phyloP scores from a whole-genome alignment of 2,113 vertebrate species.

The Daboia siamensis region DNA sequence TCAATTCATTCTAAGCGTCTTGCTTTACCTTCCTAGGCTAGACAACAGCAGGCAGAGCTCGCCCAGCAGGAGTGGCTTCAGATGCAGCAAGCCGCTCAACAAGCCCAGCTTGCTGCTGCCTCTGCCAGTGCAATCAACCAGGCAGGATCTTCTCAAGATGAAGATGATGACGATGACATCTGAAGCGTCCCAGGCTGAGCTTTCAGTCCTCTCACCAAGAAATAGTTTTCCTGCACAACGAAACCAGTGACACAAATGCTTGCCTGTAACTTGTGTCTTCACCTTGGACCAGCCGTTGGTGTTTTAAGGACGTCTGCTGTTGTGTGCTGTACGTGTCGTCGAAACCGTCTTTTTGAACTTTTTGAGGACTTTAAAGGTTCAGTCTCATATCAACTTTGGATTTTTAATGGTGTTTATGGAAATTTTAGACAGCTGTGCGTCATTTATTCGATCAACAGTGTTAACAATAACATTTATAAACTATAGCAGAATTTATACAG shows the following conservation, averaged over 20 bases:
- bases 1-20: neutral
- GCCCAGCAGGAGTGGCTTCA: slow-evolving; percentile 98
- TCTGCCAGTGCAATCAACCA: slow-evolving; percentile 91
- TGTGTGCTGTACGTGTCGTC: slow-evolving; percentile 77
- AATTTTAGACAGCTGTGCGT: slow-evolving; percentile 79
- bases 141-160: slow-evolving; percentile 95
- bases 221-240: slow-evolving; percentile 70
- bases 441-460: slow-evolving; percentile 81
- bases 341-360: slow-evolving; percentile 76
- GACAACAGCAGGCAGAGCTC: slow-evolving; percentile 97
- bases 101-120: slow-evolving; percentile 92
- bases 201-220: slow-evolving; percentile 62
- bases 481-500: slow-evolving; percentile 76
- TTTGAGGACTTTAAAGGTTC: slow-evolving; percentile 74
- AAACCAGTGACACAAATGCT: slow-evolving; percentile 75
- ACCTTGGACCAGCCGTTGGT: slow-evolving; percentile 74
- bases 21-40: slow-evolving; percentile 78
- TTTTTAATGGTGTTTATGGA: slow-evolving; percentile 83
- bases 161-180: slow-evolving; percentile 97
- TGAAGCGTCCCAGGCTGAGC: slow-evolving; percentile 76
- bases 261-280: slow-evolving; percentile 73
- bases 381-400: slow-evolving; percentile 78
- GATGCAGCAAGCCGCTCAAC: slow-evolving; percentile 98
- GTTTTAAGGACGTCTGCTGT: slow-evolving; percentile 76
- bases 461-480: slow-evolving; percentile 80